phyloP scores from a whole-genome alignment of 2,113 vertebrate species.

The Xenopus tropicalis region DNA sequence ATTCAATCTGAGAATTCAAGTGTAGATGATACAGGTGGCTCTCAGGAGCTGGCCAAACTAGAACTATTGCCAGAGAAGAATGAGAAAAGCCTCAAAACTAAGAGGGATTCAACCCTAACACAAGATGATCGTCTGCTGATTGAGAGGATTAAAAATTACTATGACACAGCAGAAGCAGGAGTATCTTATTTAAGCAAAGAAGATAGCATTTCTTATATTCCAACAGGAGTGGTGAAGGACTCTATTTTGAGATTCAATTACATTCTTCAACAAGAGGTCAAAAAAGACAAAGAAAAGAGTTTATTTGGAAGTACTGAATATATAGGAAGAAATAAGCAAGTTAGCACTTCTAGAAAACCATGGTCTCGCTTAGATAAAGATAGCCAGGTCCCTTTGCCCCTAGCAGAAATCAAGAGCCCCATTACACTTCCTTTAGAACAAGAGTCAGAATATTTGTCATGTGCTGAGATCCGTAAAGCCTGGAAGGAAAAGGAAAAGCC shows the following conservation, averaged over 20 bases:
- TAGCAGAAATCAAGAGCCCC: neutral
- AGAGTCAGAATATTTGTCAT: constrained; percentile 57
- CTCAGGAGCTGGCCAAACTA: constrained; percentile 26
- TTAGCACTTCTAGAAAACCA: neutral
- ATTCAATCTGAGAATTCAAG: neutral
- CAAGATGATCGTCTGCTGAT: constrained; percentile 67
- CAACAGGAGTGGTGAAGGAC: constrained; percentile 64
- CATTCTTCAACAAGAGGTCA: constrained; percentile 47
- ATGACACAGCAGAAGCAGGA: constrained; percentile 62
- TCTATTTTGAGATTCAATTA: constrained; percentile 63
- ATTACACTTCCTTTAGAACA: neutral
- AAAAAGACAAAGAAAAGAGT: constrained; percentile 15
- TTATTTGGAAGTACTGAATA: neutral
- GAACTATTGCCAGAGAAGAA: constrained; percentile 14
- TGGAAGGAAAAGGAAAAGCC: constrained; percentile 67
- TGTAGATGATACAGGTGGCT: neutral
- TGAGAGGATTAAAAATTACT: constrained; percentile 74
- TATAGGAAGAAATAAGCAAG: neutral
- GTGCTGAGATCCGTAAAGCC: constrained; percentile 63
- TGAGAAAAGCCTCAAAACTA: constrained; percentile 6
- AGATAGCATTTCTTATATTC: constrained; percentile 67
- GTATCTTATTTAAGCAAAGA: constrained; percentile 38
- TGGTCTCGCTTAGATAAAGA: neutral
- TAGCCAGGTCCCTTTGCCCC: neutral
- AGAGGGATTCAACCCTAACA: constrained; percentile 37